A percentile compares a stretch with the other conserved stretches of the same genome.
phyloP scores from a whole-genome alignment of 2,888 invertebrate species.

The Amiota minor region DNA sequence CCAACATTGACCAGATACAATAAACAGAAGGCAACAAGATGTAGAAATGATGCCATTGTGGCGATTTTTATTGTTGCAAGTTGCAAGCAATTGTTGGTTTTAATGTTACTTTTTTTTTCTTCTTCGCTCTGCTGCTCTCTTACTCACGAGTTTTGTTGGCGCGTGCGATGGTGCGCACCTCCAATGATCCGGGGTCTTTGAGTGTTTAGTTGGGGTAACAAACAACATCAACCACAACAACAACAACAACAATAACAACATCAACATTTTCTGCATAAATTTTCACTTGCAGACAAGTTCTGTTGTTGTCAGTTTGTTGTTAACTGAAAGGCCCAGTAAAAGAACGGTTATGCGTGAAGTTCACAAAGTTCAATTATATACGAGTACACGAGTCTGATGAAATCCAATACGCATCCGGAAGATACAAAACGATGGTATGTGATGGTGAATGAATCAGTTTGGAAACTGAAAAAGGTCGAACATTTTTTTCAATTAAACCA shows the following conservation, averaged over 20 bases:
- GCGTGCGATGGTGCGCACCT: constrained; percentile 24
- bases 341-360: constrained; percentile 10
- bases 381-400: background rate
- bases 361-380: background rate
- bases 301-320: background rate
- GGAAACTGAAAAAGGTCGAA: background rate
- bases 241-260: background rate
- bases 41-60: no score
- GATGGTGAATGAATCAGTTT: no score
- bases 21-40: background rate
- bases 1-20: background rate
- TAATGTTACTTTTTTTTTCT: background rate
- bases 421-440: background rate
- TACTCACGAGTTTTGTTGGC: constrained; percentile 16
- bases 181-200: background rate
- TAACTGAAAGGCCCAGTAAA: background rate
- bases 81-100: no score
- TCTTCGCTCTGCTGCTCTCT: background rate
- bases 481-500: constrained; percentile 11
- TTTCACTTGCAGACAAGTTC: constrained; percentile 19
- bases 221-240: background rate
- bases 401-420: constrained; percentile 17
- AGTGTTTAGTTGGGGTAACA: no score
- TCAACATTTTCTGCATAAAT: constrained; percentile 18
- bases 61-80: no score